Evolutionary conservation across 2,797 vertebrate species (phyloP), one percentile per base, ranked within the genome.

Genomic region (Miichthys miiuy): DNA sequence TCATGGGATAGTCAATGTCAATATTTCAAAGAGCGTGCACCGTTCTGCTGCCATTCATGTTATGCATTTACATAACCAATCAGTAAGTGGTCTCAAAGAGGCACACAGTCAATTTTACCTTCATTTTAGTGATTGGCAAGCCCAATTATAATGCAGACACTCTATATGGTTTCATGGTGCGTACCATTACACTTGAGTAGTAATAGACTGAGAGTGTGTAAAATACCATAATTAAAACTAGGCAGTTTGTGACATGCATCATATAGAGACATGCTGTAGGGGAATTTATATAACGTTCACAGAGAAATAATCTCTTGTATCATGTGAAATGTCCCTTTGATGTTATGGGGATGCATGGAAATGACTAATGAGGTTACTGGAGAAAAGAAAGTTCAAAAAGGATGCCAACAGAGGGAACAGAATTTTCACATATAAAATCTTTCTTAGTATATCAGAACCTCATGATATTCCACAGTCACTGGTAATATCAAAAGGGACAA

Each of bases 101-200:
- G 13, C 48, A 61, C 54, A 27, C 52, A 74, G 56, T 78, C 72
- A 81, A 67, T 85, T 79, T 79, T 60, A 72, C 60, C 72, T 78
- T 57, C 3, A 81, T 87, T 81, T 72, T 56, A 60, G 16, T 75
- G 72, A 85, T 47, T 85, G 65, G 73, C 79, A 85, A 56, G 18
- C 20, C 18, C 11, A 62, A 66, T 75, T 71, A 80, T 83, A 71
- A 80, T 34, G 14, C 5, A 84, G 18, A 44, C 48, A 62, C 30
- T 74, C 58, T 27, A 6, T 80, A 21, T 52, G 38, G 41, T 75
- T 62, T 69, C 27, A 58, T 30, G 46, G 8, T 63, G 54, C 46
- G 56, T 55, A 48, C 21, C 5, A 80, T 79, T 73, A 50, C 54
- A 77, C 52, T 60, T n/a, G 12, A 72, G 38, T 64, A 41, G 30